Evolutionary conservation across 2,888 invertebrate species (phyloP), one percentile per base, ranked within the genome.

Genomic region (Mamestra brassicae): DNA sequence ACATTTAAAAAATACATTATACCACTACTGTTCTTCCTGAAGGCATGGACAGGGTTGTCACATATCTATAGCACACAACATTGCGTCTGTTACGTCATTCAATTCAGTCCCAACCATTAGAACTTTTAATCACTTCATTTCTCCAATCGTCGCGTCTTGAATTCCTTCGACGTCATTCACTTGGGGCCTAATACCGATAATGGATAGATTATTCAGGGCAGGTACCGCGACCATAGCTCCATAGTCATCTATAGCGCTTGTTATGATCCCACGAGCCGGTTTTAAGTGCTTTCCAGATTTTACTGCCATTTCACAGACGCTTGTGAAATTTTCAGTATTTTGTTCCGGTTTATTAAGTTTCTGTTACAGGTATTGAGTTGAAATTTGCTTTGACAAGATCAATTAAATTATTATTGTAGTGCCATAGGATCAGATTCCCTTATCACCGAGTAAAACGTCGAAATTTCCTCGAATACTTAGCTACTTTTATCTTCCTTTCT

Each of bases 181-280:
- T 38, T 62, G 52, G 13, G 26, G 52, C 38, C 17, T 71, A 68
- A 61, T 68, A 78, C 68, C 79, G 74, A 69, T 81, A 74, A 74
- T 71, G 61, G 74, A 54, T 36, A 61, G 67, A 81, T 78, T 78
- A 81, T 83, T 81, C 81, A 83, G 64, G 54, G 45, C 81, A 74
- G 70, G 74, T 66, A 38, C n/a, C 17, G 36, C 45, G 10, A 50
- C 52, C 57, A 42, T 1, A 47, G 38, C 58, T 67, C 63, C 55
- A 70, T 77, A 36, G 26, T 42, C 57, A 63, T 70, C 50, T 82
- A 47, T 57, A 71, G 47, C 60, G 13, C 71, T 77, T 72, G 42
- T 63, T 77, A 63, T 67, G 58, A 71, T 77, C 57, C 76, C 65
- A 58, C 5, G 65, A 66, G 63, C 42, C 54, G 38, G 36, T 57